Evolutionary conservation across 1,140 invertebrate genomes (phyloP).

Genomic region (Platyura marginata): DNA sequence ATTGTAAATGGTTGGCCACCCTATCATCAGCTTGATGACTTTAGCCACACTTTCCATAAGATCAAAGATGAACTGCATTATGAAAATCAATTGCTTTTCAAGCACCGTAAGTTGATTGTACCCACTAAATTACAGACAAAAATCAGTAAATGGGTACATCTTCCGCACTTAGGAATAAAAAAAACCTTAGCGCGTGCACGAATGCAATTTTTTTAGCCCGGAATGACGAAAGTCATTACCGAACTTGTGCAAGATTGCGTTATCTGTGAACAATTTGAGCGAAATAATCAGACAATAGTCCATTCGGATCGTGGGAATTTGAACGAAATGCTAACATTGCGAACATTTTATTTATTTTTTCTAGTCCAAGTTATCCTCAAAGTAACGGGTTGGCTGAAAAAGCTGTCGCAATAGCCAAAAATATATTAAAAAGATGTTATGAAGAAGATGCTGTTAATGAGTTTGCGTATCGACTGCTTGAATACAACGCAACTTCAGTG

Average conservation of each 20-base stretch:
- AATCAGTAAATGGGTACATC: conserved; percentile 1
- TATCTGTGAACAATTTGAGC: conserved; percentile 6
- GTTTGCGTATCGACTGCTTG: no score
- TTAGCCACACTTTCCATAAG: neutral
- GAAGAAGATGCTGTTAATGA: no score
- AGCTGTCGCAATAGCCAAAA: conserved; percentile 4
- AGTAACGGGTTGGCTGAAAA: conserved; percentile 5
- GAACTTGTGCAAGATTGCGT: conserved; percentile 1
- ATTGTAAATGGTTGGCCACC: neutral
- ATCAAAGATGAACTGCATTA: conserved; percentile 1
- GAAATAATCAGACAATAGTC: conserved; percentile 6
- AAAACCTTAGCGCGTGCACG: conserved; percentile 4
- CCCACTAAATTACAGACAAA: conserved; percentile 1
- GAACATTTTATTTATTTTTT: no score
- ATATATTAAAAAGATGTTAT: no score
- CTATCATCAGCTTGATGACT: neutral
- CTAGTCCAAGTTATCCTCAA: conserved; percentile 5
- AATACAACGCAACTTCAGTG: no score
- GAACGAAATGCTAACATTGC: neutral
- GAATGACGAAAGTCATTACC: conserved; percentile 2
- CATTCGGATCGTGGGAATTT: no score
- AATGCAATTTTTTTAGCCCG: no score
- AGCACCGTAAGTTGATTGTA: no score
- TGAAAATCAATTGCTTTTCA: no score
- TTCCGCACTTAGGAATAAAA: conserved; percentile 3